Evolutionary conservation across 2,888 invertebrate genomes (phyloP).

Genomic region (Ectemnius continuus): DNA sequence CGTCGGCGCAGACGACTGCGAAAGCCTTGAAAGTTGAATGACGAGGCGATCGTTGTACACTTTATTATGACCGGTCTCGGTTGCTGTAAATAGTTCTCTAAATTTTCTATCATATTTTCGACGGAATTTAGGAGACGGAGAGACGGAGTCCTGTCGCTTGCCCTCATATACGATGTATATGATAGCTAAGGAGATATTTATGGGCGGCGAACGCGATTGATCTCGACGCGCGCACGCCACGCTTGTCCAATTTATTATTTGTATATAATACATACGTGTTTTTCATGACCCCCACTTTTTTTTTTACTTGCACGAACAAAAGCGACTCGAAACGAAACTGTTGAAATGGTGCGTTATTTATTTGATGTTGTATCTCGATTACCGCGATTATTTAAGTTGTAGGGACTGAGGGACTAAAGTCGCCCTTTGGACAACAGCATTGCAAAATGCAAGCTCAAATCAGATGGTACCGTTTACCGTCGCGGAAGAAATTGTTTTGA

Average conservation of each 20-base stretch:
- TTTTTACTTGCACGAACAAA: constrained; percentile 20
- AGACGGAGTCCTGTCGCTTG: constrained; percentile 50
- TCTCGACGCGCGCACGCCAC: neutral
- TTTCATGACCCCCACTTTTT: constrained; percentile 9
- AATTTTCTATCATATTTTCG: constrained; percentile 19
- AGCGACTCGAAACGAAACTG: constrained; percentile 15
- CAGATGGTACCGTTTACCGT: neutral
- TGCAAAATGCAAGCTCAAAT: constrained; percentile 1
- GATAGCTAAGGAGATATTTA: constrained; percentile 60
- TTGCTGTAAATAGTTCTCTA: constrained; percentile 47
- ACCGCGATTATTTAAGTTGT: neutral
- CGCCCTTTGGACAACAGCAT: neutral
- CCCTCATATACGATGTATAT: constrained; percentile 71
- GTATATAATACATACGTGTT: constrained; percentile 41
- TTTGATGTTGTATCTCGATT: constrained; percentile 12
- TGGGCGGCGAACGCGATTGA: neutral
- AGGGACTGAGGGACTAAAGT: no score
- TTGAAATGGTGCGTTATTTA: constrained; percentile 25
- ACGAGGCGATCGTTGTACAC: constrained; percentile 23
- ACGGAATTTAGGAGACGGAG: constrained; percentile 17
- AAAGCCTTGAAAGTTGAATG: constrained; percentile 59
- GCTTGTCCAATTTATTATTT: constrained; percentile 19
- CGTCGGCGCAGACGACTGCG: neutral
- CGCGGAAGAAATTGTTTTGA: neutral
- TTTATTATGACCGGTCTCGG: constrained; percentile 24